Evolutionary conservation across 2,113 vertebrate genomes (phyloP).

Genomic region (Pongo abelii): DNA sequence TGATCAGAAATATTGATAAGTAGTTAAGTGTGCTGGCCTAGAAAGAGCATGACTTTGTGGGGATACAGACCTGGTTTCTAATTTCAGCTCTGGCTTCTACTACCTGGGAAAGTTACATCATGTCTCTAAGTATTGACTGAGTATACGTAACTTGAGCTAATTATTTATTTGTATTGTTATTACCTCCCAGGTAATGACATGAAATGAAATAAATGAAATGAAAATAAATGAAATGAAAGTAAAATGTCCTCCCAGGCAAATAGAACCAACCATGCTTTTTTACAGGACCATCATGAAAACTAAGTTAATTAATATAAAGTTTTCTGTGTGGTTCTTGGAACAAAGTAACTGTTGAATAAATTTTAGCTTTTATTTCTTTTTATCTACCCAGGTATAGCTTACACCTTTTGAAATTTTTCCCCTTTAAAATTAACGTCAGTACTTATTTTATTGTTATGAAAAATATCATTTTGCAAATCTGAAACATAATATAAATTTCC

Average conservation of each 20-base stretch:
- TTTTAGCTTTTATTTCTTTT: neutral
- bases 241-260: neutral
- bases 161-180: neutral
- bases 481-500: constrained; percentile 45
- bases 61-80: neutral
- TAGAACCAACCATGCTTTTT: neutral
- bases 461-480: neutral
- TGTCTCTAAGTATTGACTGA: neutral
- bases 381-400: neutral
- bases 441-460: constrained; percentile 1
- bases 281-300: neutral
- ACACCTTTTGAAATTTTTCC: neutral
- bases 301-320: neutral
- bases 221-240: neutral
- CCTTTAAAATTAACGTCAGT: neutral
- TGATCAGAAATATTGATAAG: neutral
- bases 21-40: neutral
- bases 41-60: neutral
- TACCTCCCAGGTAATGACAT: neutral
- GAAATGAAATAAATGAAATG: no score
- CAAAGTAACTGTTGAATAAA: neutral
- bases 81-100: neutral
- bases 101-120: neutral
- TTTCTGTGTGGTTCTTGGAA: neutral
- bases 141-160: neutral